Conservation (phyloP, 30 jellyfish, hydroid and myxozoan genomes). For the Euphysa ruthae region DNA sequence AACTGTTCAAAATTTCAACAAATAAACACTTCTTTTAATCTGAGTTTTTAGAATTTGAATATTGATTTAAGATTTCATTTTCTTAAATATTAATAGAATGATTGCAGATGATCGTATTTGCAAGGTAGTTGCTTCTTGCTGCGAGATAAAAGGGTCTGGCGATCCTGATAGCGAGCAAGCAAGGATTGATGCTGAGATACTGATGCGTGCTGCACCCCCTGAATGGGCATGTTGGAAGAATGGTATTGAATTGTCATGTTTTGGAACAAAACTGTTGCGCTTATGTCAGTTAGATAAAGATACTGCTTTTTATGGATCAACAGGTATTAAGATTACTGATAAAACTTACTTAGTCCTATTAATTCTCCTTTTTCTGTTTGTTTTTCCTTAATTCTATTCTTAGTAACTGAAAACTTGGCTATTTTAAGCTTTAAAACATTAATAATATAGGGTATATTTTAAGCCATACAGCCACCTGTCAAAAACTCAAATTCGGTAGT, state of each 20-base stretch:
- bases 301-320: constrained; percentile 54
- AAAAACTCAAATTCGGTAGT: too few species aligned
- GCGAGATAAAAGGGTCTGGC: constrained; percentile 29
- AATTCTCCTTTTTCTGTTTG: too few species aligned
- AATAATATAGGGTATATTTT: too few species aligned
- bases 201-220: constrained; percentile 84
- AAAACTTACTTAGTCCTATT: background rate
- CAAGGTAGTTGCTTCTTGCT: constrained; percentile 59
- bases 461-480: too few species aligned
- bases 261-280: constrained; percentile 81
- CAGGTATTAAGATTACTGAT: constrained; percentile 42
- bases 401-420: background rate
- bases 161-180: constrained; percentile 25
- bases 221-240: constrained; percentile 99
- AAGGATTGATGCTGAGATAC: constrained; percentile 33
- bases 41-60: too few species aligned
- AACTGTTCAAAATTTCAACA: too few species aligned
- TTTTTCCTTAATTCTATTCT: background rate
- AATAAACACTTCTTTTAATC: too few species aligned
- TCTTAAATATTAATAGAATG: constrained; percentile 47
- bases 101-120: constrained; percentile 83
- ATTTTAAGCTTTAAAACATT: background rate
- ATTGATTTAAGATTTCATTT: background rate
- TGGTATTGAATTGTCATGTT: constrained; percentile 88
- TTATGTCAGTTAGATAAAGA: constrained; percentile 66